A percentile compares a stretch with the other conserved stretches of the same genome.
phyloP scores from a whole-genome alignment of 1,140 invertebrate species.

The Apocrypta bakeri region DNA sequence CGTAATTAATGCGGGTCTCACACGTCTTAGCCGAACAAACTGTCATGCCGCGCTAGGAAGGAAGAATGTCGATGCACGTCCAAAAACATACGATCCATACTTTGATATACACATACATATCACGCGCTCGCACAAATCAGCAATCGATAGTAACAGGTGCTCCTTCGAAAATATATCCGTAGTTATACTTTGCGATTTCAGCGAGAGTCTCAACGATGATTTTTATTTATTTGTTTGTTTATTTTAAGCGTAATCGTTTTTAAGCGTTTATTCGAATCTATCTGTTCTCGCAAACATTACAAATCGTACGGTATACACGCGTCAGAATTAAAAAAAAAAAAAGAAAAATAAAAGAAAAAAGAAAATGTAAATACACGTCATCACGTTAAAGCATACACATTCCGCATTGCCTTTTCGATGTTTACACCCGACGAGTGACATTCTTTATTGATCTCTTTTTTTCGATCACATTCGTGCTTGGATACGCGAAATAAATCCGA shows the following conservation, averaged over 20 bases:
- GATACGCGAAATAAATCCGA: conserved; percentile 29
- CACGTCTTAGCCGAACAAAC: conserved; percentile 25
- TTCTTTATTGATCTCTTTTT: neutral
- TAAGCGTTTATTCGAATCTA: conserved; percentile 20
- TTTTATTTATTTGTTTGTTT: neutral
- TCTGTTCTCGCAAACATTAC: conserved; percentile 22
- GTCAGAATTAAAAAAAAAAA: conserved; percentile 32
- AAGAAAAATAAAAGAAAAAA: no score
- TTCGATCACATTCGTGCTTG: neutral
- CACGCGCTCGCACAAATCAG: conserved; percentile 22
- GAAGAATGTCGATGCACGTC: conserved; percentile 32
- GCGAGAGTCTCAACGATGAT: neutral
- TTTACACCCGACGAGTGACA: conserved; percentile 36
- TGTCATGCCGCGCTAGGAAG: conserved; percentile 7
- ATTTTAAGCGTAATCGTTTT: conserved; percentile 3
- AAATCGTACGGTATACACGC: neutral
- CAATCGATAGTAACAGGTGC: conserved; percentile 39
- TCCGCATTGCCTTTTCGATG: conserved; percentile 5
- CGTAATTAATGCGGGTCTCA: conserved; percentile 13
- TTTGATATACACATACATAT: conserved; percentile 32
- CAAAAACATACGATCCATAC: conserved; percentile 26
- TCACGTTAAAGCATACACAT: conserved; percentile 43
- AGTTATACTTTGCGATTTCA: conserved; percentile 38
- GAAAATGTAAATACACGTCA: conserved; percentile 28
- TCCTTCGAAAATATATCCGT: conserved; percentile 19